A percentile compares a stretch with the other conserved stretches of the same genome.
phyloP scores from a whole-genome alignment of 2,113 vertebrate genomes.

The Isichthys henryi region DNA sequence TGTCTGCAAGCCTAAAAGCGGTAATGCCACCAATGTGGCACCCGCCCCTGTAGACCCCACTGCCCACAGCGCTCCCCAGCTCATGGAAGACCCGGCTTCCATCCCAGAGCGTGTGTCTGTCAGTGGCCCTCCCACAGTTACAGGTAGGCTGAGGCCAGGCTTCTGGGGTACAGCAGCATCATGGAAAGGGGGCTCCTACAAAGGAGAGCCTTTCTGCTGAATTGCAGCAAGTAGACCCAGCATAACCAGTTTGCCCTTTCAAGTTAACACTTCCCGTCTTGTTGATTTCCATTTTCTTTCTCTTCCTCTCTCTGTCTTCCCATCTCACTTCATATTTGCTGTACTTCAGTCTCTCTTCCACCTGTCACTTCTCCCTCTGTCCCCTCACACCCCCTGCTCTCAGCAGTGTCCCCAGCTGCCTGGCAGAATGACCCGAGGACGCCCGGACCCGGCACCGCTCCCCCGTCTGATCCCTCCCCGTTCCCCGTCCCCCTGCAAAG shows the following conservation, averaged over 20 bases:
- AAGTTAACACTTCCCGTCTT: neutral
- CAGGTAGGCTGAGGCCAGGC: conserved; percentile 4
- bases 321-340: conserved; percentile 5
- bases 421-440: neutral
- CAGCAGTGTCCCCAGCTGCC: neutral
- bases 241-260: neutral
- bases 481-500: conserved; percentile 50
- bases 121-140: neutral
- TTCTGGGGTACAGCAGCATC: neutral
- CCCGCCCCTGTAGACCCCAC: conserved; percentile 47
- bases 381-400: conserved; percentile 15
- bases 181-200: neutral
- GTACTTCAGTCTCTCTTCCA: neutral
- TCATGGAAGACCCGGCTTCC: conserved; percentile 25
- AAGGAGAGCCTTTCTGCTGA: neutral
- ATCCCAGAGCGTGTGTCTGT: neutral
- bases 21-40: conserved; percentile 43
- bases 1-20: conserved; percentile 49
- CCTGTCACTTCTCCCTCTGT: neutral
- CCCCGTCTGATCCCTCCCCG: neutral
- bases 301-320: neutral
- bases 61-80: conserved; percentile 24
- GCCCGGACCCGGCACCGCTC: neutral
- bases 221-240: neutral
- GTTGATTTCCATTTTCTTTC: neutral